These are phyloP conservation scores for Porites rus DNA, from an alignment of 92 coral and sea anemone species.

Conservation along the genomic window DNA sequence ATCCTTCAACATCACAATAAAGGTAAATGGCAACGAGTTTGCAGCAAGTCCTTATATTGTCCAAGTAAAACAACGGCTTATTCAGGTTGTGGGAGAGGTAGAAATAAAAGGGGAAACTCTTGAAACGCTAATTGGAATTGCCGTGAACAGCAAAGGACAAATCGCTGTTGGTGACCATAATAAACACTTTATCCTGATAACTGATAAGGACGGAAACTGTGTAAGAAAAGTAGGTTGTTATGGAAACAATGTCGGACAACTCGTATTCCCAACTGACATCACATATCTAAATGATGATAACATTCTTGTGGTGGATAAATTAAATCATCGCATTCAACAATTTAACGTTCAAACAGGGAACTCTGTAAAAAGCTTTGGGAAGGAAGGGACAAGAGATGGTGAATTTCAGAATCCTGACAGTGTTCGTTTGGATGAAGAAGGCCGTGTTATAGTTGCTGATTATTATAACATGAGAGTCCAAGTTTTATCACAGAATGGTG, in stretches of 20 bases:
- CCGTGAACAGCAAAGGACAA: no score
- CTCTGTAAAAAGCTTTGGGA: neutral
- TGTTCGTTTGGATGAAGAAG: neutral
- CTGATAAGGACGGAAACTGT: no score
- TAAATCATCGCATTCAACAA: neutral
- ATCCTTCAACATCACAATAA: no score
- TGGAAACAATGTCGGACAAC: neutral
- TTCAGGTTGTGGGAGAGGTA: no score
- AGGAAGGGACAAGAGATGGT: neutral
- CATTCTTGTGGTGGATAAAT: neutral
- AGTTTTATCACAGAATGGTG: neutral
- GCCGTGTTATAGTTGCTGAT: neutral
- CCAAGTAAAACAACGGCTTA: no score
- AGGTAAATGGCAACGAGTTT: no score
- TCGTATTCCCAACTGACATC: neutral
- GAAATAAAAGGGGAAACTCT: no score
- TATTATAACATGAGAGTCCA: neutral
- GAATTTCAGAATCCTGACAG: neutral
- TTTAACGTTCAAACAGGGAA: neutral
- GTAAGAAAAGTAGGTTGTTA: no score
- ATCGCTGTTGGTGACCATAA: no score
- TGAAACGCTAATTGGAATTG: no score
- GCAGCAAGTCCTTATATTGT: no score
- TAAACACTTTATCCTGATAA: no score
- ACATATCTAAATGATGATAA: neutral